These are phyloP conservation scores for Bradypodion ventrale DNA, from an alignment of 2,797 vertebrate genomes.

Conservation along the genomic window DNA sequence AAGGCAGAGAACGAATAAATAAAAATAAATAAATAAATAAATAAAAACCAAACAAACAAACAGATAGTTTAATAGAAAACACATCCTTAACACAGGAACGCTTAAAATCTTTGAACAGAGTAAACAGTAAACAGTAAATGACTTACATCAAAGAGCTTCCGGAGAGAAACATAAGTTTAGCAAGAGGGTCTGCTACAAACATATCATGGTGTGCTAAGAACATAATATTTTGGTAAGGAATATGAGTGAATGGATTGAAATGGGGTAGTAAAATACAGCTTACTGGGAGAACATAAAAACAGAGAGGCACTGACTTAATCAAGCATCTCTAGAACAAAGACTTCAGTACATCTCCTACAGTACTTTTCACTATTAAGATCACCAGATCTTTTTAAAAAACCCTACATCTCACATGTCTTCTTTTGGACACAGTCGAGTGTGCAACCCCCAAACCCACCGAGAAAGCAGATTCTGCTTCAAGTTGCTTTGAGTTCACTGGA, in stretches of 20 bases:
- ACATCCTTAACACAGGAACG: background rate
- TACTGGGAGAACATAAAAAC: background rate
- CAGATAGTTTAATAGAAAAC: too few species aligned
- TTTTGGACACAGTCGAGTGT: background rate
- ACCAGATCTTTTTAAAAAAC: background rate
- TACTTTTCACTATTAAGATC: background rate
- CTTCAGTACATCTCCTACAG: background rate
- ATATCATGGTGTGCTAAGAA: background rate
- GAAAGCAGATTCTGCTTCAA: conserved; percentile 28
- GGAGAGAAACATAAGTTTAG: background rate
- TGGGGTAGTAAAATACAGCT: background rate
- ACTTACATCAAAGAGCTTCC: background rate
- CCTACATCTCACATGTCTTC: background rate
- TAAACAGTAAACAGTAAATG: background rate
- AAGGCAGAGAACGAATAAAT: too few species aligned
- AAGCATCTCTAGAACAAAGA: background rate
- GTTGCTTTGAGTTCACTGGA: conserved; percentile 29
- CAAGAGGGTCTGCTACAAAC: background rate
- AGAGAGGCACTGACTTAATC: background rate
- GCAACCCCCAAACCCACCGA: conserved; percentile 12
- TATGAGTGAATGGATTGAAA: background rate
- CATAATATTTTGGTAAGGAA: background rate
- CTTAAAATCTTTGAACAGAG: background rate
- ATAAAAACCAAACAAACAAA: too few species aligned
- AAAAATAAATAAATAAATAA: too few species aligned